phyloP scores from a whole-genome alignment of 92 coral and sea anemone genomes.

The Phenganax stokvisi region DNA sequence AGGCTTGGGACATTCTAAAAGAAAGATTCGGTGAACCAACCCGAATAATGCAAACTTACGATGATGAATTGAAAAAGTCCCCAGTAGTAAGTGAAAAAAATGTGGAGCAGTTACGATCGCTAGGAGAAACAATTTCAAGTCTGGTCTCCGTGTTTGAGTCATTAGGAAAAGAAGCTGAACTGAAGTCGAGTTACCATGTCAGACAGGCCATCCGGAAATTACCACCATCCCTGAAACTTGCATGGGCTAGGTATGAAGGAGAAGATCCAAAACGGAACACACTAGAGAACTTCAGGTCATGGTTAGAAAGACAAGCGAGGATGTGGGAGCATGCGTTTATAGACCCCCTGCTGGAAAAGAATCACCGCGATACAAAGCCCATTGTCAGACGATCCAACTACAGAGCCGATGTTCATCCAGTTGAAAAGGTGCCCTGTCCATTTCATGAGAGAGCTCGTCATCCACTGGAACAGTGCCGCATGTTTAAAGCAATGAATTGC shows the following conservation, averaged over 20 bases:
- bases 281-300: background rate
- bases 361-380: background rate
- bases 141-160: conserved; percentile 19
- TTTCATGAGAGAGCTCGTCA: conserved; percentile 5
- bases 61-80: background rate
- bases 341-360: background rate
- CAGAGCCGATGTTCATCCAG: conserved; percentile 8
- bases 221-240: background rate
- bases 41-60: conserved; percentile 5
- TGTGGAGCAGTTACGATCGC: conserved; percentile 11
- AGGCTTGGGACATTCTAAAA: conserved; percentile 1
- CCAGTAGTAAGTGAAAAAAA: conserved; percentile 1
- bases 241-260: conserved; percentile 16
- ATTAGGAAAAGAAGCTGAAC: background rate
- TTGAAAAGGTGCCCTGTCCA: background rate
- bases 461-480: conserved; percentile 6
- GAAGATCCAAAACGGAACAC: background rate
- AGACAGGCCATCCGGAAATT: conserved; percentile 8
- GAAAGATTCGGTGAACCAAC: conserved; percentile 14
- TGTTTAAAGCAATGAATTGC: background rate
- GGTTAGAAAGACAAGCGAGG: conserved; percentile 19
- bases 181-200: conserved; percentile 14
- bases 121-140: conserved; percentile 4
- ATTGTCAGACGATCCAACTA: background rate
- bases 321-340: conserved; percentile 15